Evolutionary conservation across 2,888 invertebrate species (phyloP).

Genomic region (Nephrotoma appendiculata): DNA sequence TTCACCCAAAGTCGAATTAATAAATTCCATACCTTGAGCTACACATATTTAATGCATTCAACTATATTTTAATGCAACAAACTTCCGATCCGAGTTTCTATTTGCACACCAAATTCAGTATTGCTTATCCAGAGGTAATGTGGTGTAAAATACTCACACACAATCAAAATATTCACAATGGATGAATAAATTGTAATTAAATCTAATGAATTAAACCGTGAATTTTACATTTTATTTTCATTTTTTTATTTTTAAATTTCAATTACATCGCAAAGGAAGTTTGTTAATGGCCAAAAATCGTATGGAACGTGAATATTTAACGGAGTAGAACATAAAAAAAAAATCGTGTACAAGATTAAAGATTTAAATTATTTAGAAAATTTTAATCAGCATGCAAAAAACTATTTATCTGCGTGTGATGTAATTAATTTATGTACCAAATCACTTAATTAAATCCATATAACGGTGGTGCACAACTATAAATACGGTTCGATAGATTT

Average conservation of each 20-base stretch:
- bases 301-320: not conserved
- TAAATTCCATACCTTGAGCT: no score
- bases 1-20: no score
- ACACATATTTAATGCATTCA: no score
- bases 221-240: not conserved
- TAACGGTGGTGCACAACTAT: not conserved
- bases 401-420: not conserved
- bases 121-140: not conserved
- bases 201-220: not conserved
- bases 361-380: not conserved
- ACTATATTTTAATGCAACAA: no score
- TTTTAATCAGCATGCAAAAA: not conserved
- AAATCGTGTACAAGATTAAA: no score
- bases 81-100: no score
- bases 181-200: not conserved
- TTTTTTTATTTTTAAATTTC: not conserved
- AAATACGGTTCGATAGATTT: not conserved
- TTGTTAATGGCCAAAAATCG: not conserved
- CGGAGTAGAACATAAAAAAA: not conserved
- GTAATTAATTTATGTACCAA: not conserved
- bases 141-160: not conserved
- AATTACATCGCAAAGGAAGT: not conserved
- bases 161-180: not conserved
- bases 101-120: not conserved
- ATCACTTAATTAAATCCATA: not conserved